Conservation (phyloP, 2,113 vertebrate species). For the Delphinus delphis region DNA sequence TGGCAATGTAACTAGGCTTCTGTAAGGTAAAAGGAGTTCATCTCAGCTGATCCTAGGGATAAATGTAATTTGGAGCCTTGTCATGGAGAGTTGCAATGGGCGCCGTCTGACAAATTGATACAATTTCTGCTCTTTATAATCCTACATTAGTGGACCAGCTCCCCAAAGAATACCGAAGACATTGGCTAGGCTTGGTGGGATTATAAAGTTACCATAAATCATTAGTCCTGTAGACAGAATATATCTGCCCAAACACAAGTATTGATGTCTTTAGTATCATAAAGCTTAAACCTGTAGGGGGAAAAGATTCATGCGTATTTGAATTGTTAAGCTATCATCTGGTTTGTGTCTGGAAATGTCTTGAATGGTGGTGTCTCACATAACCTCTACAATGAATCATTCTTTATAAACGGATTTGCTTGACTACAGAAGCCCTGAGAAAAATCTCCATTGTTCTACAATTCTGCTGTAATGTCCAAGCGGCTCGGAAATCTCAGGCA, state of each 20-base stretch:
- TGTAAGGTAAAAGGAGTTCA: conserved; percentile 29
- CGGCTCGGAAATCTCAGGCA: conserved; percentile 5
- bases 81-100: not conserved
- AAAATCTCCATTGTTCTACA: conserved; percentile 14
- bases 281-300: conserved; percentile 52
- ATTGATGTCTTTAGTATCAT: conserved; percentile 47
- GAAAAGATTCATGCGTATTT: conserved; percentile 33
- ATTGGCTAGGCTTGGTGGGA: not conserved
- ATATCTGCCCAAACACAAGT: conserved; percentile 33
- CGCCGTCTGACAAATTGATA: not conserved
- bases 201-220: conserved; percentile 60
- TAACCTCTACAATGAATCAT: conserved; percentile 33
- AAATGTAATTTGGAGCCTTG: conserved; percentile 59
- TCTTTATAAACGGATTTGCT: conserved; percentile 48
- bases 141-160: not conserved
- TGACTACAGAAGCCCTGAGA: not conserved
- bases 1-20: not conserved
- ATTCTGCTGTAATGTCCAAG: not conserved
- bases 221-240: conserved; percentile 20
- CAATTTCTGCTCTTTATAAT: conserved; percentile 33
- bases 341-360: conserved; percentile 52
- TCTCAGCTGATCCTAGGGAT: conserved; percentile 34
- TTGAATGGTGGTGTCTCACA: conserved; percentile 30
- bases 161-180: conserved; percentile 19
- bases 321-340: conserved; percentile 52